These are phyloP conservation scores for Cotesia vestalis DNA, from an alignment of 1,140 invertebrate species.

Conservation along the genomic window DNA sequence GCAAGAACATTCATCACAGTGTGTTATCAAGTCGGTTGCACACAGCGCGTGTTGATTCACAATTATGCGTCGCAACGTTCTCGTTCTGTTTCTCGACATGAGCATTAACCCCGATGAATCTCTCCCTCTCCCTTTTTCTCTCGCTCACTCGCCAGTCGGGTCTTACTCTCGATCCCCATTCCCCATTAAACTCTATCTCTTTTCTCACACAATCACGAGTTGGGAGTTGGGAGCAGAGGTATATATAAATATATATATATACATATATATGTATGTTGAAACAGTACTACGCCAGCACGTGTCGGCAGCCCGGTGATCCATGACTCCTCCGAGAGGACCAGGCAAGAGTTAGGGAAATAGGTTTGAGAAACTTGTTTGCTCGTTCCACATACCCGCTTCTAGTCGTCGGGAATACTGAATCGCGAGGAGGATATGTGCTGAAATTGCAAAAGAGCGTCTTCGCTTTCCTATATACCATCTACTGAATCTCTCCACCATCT, in stretches of 20 bases:
- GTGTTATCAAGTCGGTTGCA: slow-evolving; percentile 60
- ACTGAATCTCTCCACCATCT: slow-evolving; percentile 13
- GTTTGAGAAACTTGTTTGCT: slow-evolving; percentile 65
- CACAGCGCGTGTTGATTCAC: slow-evolving; percentile 64
- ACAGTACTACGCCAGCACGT: slow-evolving; percentile 42
- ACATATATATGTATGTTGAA: slow-evolving; percentile 19
- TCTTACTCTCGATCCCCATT: neutral
- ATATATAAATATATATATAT: too few species aligned
- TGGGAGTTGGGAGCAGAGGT: neutral
- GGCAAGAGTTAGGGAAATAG: slow-evolving; percentile 64
- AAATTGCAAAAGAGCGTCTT: slow-evolving; percentile 51
- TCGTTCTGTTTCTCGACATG: slow-evolving; percentile 38
- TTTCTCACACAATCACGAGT: slow-evolving; percentile 8
- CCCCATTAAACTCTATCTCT: neutral
- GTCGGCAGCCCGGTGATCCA: slow-evolving; percentile 60
- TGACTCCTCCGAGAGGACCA: slow-evolving; percentile 60
- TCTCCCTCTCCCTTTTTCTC: neutral
- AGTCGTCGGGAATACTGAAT: slow-evolving; percentile 61
- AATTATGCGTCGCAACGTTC: slow-evolving; percentile 65
- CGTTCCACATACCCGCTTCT: slow-evolving; percentile 46
- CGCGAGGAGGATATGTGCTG: slow-evolving; percentile 46
- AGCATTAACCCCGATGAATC: slow-evolving; percentile 16
- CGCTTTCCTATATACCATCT: neutral
- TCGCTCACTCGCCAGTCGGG: neutral
- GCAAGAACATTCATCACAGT: slow-evolving; percentile 58